These are phyloP conservation scores for Esperia sulphurella DNA, from an alignment of 2,888 invertebrate genomes.

Conservation along the genomic window DNA sequence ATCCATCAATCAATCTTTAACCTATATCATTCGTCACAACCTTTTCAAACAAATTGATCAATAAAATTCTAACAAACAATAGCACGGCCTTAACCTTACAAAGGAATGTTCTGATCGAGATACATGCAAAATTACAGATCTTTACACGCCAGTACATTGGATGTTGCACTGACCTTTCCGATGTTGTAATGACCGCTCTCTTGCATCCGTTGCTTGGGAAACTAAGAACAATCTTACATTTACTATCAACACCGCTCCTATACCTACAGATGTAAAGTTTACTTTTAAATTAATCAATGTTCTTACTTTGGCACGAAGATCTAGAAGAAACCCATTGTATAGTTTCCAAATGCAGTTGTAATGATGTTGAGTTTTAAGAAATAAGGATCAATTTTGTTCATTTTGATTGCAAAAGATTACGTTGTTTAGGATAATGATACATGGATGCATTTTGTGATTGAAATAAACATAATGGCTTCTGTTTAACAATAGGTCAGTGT, in stretches of 20 bases:
- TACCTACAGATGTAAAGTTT: slow-evolving; percentile 3
- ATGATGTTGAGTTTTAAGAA: neutral
- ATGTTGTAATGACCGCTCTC: slow-evolving; percentile 50
- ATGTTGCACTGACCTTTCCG: slow-evolving; percentile 40
- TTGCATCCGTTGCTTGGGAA: slow-evolving; percentile 27
- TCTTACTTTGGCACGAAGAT: neutral
- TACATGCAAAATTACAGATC: slow-evolving; percentile 11
- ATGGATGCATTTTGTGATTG: slow-evolving; percentile 14
- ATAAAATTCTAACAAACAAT: neutral
- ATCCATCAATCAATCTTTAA: too few relatives aligned
- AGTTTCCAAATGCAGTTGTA: neutral
- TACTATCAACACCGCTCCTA: slow-evolving; percentile 10
- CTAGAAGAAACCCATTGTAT: neutral
- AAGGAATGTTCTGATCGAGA: slow-evolving; percentile 10
- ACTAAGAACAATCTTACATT: slow-evolving; percentile 3
- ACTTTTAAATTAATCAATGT: slow-evolving; percentile 3
- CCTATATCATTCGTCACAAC: neutral
- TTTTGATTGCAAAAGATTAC: neutral
- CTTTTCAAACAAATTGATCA: neutral
- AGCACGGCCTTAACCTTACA: slow-evolving; percentile 11
- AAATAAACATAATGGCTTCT: slow-evolving; percentile 26
- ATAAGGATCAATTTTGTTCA: neutral
- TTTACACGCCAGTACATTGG: slow-evolving; percentile 7
- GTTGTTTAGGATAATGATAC: slow-evolving; percentile 1
- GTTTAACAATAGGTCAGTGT: slow-evolving; percentile 36